Evolutionary conservation across 2,888 invertebrate species (phyloP), one percentile per base, ranked within the genome.

Genomic region (Patella depressa): DNA sequence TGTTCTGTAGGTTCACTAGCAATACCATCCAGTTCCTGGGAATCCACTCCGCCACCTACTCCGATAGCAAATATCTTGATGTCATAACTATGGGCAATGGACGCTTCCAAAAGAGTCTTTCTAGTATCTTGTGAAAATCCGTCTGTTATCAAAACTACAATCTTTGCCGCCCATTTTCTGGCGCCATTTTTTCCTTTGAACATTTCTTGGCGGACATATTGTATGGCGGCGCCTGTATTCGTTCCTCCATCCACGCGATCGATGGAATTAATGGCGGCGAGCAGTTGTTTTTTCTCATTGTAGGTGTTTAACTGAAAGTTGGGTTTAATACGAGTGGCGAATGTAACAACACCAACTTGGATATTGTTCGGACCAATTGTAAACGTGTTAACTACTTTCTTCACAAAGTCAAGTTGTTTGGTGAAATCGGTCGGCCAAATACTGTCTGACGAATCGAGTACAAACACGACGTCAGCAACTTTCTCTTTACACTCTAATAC

Each of bases 91-190:
- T 78, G 76, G 4, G 83, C 83, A 3, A 79, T 71, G 15, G 82
- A 79, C 12, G 84, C 85, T 73, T 87, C 81, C 29, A 24, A 24
- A 69, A 59, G 74, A 34, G 77, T 80, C 69, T 73, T 55, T 71
- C 53, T 81, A 15, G 70, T 34, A 71, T 78, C 80, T 57, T 72
- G 72, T 3, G 80, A 82, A 53, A 76, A 78, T 3, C 89, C 89
- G 69, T 89, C 89, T 0, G 89, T 88, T 75, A 88, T 85, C 0
- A 89, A 80, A 24, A 89, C 78, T 29, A 86, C 72, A 34, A 87
- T 78, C 57, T 85, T 82, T 15, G 82, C 82, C 9, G 84, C 85
- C 74, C 75, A 75, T 1, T 79, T 74, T 11, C 87, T 71, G 0
- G 83, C 84, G 53, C 86, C 85, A 72, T 84, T 76, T 55, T 80